A percentile compares a stretch with the other conserved stretches of the same genome.
Evolutionary conservation across 2,797 vertebrate genomes (phyloP).

Genomic region (Karalla daura): DNA sequence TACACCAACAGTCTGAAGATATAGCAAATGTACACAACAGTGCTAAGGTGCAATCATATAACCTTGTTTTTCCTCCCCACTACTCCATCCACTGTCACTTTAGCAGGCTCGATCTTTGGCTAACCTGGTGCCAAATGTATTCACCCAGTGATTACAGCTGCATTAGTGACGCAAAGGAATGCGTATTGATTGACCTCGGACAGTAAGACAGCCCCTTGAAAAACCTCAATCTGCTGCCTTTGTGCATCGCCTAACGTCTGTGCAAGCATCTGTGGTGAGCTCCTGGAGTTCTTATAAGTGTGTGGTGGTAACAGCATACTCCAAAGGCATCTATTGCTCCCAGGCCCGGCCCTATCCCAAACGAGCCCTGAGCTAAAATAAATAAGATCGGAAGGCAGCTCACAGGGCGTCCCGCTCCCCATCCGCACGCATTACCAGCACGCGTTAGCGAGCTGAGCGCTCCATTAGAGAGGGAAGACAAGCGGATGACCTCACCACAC

Average conservation of each 20-base stretch:
- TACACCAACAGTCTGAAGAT: constrained; percentile 65
- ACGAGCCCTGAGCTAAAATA: constrained; percentile 79
- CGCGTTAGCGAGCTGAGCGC: constrained; percentile 74
- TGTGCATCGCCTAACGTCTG: constrained; percentile 80
- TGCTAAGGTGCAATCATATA: constrained; percentile 61
- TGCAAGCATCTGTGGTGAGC: constrained; percentile 79
- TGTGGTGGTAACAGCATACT: constrained; percentile 86
- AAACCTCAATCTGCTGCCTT: constrained; percentile 70
- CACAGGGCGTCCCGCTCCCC: constrained; percentile 57
- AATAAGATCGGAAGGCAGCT: constrained; percentile 77
- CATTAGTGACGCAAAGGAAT: constrained; percentile 83
- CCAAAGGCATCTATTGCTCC: constrained; percentile 77
- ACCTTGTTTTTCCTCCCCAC: constrained; percentile 71
- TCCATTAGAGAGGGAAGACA: constrained; percentile 77
- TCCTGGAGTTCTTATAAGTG: constrained; percentile 82
- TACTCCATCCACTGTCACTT: constrained; percentile 79
- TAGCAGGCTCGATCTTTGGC: constrained; percentile 62
- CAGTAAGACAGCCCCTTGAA: constrained; percentile 69
- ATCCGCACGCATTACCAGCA: constrained; percentile 76
- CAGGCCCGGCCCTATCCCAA: constrained; percentile 52
- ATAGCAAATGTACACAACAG: constrained; percentile 55
- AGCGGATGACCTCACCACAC: constrained; percentile 80
- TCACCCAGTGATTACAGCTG: constrained; percentile 79
- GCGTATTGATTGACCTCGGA: constrained; percentile 81
- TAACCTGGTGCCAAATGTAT: constrained; percentile 72